A percentile compares a stretch with the other conserved stretches of the same genome.
Conservation (phyloP, 2,797 vertebrate genomes). For the Anabacerthia variegaticeps region DNA sequence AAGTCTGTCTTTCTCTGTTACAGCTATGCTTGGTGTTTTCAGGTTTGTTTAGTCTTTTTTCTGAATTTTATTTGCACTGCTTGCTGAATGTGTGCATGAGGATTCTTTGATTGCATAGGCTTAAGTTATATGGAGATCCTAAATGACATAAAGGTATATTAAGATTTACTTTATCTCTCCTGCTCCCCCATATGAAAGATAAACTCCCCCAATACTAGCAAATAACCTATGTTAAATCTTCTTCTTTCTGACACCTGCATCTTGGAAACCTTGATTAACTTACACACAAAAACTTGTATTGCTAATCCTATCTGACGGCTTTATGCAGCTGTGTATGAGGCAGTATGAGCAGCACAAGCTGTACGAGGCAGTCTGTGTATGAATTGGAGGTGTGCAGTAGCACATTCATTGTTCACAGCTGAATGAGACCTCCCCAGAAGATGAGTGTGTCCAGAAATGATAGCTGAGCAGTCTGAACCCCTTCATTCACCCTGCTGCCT, state of each 20-base stretch:
- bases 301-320: background rate
- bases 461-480: background rate
- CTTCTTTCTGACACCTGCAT: background rate
- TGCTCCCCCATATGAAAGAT: background rate
- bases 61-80: background rate
- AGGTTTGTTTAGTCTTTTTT: background rate
- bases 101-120: background rate
- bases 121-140: background rate
- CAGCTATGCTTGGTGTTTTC: background rate
- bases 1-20: background rate
- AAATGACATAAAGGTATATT: background rate
- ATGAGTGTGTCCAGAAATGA: background rate
- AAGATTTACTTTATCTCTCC: background rate
- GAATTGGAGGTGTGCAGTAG: background rate
- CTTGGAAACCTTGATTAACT: background rate
- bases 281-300: background rate
- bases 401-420: background rate
- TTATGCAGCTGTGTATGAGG: background rate
- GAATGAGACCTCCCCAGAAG: background rate
- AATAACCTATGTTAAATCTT: background rate
- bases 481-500: slow-evolving; percentile 25
- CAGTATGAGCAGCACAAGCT: background rate
- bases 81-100: background rate
- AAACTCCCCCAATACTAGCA: background rate
- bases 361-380: background rate